Conservation (phyloP, 2,888 invertebrate species). For the Meandrusa payeni region DNA sequence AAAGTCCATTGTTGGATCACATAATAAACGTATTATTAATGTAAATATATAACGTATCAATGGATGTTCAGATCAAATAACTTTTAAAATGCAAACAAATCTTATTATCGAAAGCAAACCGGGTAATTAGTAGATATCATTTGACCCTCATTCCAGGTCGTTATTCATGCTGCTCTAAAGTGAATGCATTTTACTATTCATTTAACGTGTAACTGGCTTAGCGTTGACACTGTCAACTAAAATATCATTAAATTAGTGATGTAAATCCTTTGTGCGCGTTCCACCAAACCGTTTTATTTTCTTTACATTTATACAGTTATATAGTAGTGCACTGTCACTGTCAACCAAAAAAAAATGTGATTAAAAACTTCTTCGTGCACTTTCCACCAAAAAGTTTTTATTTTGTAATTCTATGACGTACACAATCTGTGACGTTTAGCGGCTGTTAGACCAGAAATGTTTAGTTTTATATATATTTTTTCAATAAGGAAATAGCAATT, state of each 20-base stretch:
- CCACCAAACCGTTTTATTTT: not conserved
- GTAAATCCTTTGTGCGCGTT: constrained; percentile 7
- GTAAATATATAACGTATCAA: constrained; percentile 2
- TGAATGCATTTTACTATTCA: constrained; percentile 16
- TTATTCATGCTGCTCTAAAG: constrained; percentile 11
- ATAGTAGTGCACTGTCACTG: too few relatives aligned
- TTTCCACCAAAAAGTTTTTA: not conserved
- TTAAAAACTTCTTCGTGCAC: not conserved
- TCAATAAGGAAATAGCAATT: constrained; percentile 14
- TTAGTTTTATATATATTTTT: not conserved
- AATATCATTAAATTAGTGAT: constrained; percentile 16
- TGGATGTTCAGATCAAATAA: constrained; percentile 3
- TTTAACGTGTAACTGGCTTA: not conserved
- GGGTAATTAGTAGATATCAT: constrained; percentile 15
- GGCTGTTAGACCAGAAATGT: constrained; percentile 19
- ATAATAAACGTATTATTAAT: too few relatives aligned
- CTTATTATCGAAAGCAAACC: constrained; percentile 13
- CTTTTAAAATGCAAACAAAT: constrained; percentile 15
- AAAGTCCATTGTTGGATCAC: too few relatives aligned
- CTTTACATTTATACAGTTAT: too few relatives aligned
- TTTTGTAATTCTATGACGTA: too few relatives aligned
- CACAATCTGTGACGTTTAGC: constrained; percentile 6
- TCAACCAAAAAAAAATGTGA: too few relatives aligned
- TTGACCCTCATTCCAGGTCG: constrained; percentile 15
- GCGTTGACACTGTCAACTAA: constrained; percentile 2